phyloP scores from a whole-genome alignment of 30 jellyfish, hydroid and myxozoan genomes.

The Cassiopea andromeda region DNA sequence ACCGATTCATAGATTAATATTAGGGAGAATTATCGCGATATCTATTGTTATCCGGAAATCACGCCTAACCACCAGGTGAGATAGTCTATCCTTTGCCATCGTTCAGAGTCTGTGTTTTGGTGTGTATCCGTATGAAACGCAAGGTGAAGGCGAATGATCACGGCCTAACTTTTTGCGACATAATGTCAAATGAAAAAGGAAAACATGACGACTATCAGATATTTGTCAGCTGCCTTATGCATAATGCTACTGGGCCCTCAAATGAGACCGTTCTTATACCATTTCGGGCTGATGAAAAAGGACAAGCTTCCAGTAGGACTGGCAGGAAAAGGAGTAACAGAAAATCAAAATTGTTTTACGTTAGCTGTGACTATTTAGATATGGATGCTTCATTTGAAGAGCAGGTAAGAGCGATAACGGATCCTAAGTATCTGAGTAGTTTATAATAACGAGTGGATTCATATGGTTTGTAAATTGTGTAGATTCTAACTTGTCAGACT shows the following conservation, averaged over 20 bases:
- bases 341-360: conserved; percentile 83
- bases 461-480: too few relatives aligned
- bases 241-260: not conserved
- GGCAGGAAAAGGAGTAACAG: conserved; percentile 49
- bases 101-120: not conserved
- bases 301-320: not conserved
- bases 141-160: conserved; percentile 25
- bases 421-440: not conserved
- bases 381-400: conserved; percentile 1
- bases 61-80: conserved; percentile 54
- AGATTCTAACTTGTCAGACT: too few relatives aligned
- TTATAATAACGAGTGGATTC: not conserved
- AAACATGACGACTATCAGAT: not conserved
- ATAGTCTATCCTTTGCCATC: not conserved
- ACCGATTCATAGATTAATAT: not conserved
- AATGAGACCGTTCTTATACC: conserved; percentile 1
- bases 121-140: not conserved
- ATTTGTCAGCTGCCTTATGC: not conserved
- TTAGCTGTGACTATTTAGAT: conserved; percentile 77
- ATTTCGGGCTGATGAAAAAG: not conserved
- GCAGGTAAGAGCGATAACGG: not conserved
- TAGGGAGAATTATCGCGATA: not conserved
- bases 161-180: not conserved
- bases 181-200: not conserved
- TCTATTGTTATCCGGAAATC: conserved; percentile 59